Evolutionary conservation across 2,113 vertebrate genomes (phyloP).

Genomic region (Odobenus rosmarus): DNA sequence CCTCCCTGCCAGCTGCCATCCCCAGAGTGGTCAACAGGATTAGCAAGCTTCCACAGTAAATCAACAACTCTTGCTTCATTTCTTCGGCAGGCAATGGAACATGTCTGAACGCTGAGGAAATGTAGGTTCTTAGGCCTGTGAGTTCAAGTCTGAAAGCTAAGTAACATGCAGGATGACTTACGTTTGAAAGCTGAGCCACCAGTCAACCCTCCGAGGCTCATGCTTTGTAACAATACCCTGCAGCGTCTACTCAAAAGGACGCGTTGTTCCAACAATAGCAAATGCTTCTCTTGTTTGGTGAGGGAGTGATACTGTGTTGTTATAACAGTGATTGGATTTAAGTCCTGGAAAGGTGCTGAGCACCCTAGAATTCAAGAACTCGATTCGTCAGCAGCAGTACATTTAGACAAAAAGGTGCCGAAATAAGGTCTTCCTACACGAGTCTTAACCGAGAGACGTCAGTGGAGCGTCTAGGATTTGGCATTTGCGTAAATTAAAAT

Average conservation of each 20-base stretch:
- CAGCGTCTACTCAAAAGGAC: background rate
- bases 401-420: background rate
- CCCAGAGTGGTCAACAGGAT: background rate
- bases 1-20: background rate
- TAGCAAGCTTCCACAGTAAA: background rate
- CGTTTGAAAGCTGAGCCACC: constrained; percentile 5
- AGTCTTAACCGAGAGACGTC: background rate
- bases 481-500: constrained; percentile 40
- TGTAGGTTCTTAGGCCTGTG: background rate
- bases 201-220: background rate
- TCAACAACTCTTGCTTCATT: background rate
- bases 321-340: background rate
- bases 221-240: background rate
- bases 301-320: background rate
- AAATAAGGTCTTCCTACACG: background rate
- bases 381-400: background rate
- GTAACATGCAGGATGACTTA: background rate
- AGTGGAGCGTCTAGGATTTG: background rate
- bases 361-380: constrained; percentile 25
- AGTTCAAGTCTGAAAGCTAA: background rate
- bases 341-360: constrained; percentile 9
- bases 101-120: background rate
- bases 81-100: background rate
- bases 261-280: constrained; percentile 9
- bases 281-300: background rate